Percentiles rank a stretch among this genome's conserved stretches.
phyloP scores from a whole-genome alignment of 2,113 vertebrate genomes.

The Chloropsis cyanopogon region DNA sequence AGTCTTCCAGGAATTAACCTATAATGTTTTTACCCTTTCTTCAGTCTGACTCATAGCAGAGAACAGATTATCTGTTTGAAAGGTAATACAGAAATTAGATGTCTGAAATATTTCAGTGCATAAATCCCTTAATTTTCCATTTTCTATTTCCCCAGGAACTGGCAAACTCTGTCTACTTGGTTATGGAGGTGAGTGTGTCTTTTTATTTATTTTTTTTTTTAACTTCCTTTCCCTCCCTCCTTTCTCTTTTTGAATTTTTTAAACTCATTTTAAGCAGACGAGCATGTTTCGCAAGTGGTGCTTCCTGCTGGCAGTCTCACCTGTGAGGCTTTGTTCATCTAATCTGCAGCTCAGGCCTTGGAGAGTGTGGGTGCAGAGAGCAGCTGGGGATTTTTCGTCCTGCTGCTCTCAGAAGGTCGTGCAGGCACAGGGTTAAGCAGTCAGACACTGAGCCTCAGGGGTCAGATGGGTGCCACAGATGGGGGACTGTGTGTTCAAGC shows the following conservation, averaged over 20 bases:
- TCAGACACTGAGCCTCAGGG: background rate
- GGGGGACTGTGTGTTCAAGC: background rate
- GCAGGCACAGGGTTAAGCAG: background rate
- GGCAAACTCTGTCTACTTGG: slow-evolving; percentile 93
- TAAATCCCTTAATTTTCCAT: background rate
- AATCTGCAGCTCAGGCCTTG: background rate
- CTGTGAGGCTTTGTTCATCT: background rate
- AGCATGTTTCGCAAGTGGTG: background rate
- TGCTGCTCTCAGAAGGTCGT: background rate
- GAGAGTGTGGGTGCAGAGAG: background rate
- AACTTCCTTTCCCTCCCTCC: background rate
- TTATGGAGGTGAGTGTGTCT: slow-evolving; percentile 91
- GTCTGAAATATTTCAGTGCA: background rate
- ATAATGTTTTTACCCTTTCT: background rate
- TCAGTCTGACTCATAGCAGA: background rate
- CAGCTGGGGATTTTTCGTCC: background rate
- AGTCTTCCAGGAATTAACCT: background rate
- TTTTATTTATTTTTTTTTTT: background rate
- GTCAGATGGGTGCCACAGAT: background rate
- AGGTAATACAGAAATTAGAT: background rate
- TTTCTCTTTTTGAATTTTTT: background rate
- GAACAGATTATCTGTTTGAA: background rate
- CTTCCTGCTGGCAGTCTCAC: background rate
- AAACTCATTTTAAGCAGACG: background rate
- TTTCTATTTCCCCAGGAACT: slow-evolving; percentile 80